Base-by-base conservation (phyloP, 2,888 invertebrate genomes). In the Saturnia japonica region DNA sequence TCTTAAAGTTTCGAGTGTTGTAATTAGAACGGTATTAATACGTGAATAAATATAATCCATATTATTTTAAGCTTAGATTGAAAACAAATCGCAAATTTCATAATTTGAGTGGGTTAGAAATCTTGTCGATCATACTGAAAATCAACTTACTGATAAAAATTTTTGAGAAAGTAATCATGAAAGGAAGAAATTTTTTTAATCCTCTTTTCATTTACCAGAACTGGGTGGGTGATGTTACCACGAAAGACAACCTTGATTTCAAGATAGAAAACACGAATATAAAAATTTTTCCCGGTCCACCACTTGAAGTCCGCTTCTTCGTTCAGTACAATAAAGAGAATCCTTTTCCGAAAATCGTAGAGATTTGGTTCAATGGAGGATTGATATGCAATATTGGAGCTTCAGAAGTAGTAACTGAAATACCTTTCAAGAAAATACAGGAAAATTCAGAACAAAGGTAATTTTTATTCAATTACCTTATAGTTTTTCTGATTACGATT, bases 201-300 rank as follows among this genome's bases (percentile, higher is more conserved):
- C 25, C n/a, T 16, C 14, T 12, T 68, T 19, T 51, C 6, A 28
- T 43, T n/a, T 34, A 47, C 25, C 68, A 68, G 68, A 68, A 68
- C 28, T 68, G 68, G 68, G 11, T 68, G 28, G 68, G 68, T 19
- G 47, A 47, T 11, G 68, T 68, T 14, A 68, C 68, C 2, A 68
- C 68, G 19, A 14, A 11, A n/a, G 68, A 68, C 68, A 68, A 68
- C 25, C 47, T 47, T 11, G 68, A 68, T 8, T 68, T n/a, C 16
- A 68, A 68, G 19, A 68, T 68, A 47, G 68, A 68, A 43, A 68
- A n/a, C 25, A 45, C 6, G 34, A 51, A 68, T 28, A 16, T 47
- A 14, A 45, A 28, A 68, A 68, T 68, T 14, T 3, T 3, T 19
- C 68, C 68, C 22, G 19, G 34, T 14, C 8, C 25, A 19, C 68